A percentile compares a stretch with the other conserved stretches of the same genome.
phyloP scores from a whole-genome alignment of 1,140 invertebrate species.

The Drosophila melanogaster region Release_6_plus_ISO1_MT NT_037436.4:11300501-11301000 shows the following conservation, averaged over 20 bases:
- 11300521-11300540: not conserved
- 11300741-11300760: constrained; percentile 53
- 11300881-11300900: constrained; percentile 56
- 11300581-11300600: constrained; percentile 36
- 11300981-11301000: constrained; percentile 40
- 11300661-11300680: constrained; percentile 8
- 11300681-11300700: constrained; percentile 9
- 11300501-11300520: constrained; percentile 3
- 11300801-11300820: constrained; percentile 35
- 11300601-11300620: constrained; percentile 20
- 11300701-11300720: constrained; percentile 50
- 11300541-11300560: constrained; percentile 26
- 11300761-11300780: constrained; percentile 45
- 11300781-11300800: constrained; percentile 53
- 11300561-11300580: constrained; percentile 36
- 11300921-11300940: not conserved
- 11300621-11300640: constrained; percentile 5
- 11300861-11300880: constrained; percentile 57
- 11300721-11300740: constrained; percentile 56
- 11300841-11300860: constrained; percentile 7
- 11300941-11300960: not conserved
- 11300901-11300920: constrained; percentile 54
- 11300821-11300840: not conserved
- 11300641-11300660: constrained; percentile 5
- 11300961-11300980: constrained; percentile 46